Evolutionary conservation across 2,888 invertebrate genomes (phyloP).

Genomic region (Hydriomena furcata): DNA sequence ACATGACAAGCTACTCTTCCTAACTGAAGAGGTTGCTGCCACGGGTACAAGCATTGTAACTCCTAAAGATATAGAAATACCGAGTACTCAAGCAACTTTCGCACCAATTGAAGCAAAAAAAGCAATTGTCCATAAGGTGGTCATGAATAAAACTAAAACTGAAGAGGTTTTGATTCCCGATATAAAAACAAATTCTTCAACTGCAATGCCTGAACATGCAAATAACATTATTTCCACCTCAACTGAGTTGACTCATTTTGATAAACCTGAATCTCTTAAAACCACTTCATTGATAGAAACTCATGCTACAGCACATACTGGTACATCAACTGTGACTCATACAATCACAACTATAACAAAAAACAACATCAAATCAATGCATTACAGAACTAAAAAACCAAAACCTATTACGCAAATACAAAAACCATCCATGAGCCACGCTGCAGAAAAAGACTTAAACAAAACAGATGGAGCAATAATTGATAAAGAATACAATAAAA

Average conservation of each 20-base stretch:
- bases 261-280: conserved; percentile 9
- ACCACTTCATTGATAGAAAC: conserved; percentile 13
- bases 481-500: conserved; percentile 52
- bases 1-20: conserved; percentile 66
- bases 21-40: conserved; percentile 35
- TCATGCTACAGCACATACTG: conserved; percentile 28
- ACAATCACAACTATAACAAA: conserved; percentile 71
- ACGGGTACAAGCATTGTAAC: conserved; percentile 2
- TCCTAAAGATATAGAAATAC: conserved; percentile 3
- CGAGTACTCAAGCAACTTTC: conserved; percentile 2
- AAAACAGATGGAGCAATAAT: conserved; percentile 41
- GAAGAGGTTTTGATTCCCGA: conserved; percentile 2
- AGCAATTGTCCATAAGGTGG: conserved; percentile 6
- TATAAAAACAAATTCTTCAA: background rate
- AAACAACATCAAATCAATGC: conserved; percentile 69
- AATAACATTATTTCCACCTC: background rate
- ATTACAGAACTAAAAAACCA: conserved; percentile 72
- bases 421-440: conserved; percentile 53
- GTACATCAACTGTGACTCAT: conserved; percentile 49
- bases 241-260: conserved; percentile 2
- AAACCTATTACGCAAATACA: conserved; percentile 67
- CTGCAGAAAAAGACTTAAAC: conserved; percentile 38
- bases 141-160: conserved; percentile 15
- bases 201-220: background rate
- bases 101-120: conserved; percentile 12